These are phyloP conservation scores for Rhombomys opimus DNA, from an alignment of 2,113 vertebrate species.

Conservation along the genomic window DNA sequence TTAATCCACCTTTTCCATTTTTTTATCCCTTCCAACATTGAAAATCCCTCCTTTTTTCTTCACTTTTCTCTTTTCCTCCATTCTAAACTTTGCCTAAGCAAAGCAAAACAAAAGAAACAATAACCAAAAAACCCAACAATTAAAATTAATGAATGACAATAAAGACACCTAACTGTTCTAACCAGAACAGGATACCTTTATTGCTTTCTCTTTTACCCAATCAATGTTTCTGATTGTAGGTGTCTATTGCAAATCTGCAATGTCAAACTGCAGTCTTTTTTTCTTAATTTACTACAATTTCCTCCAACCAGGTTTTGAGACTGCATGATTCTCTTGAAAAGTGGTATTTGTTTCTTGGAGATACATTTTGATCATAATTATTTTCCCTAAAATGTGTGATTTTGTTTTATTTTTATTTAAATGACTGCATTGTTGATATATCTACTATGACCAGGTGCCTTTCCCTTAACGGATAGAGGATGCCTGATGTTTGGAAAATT, in stretches of 20 bases:
- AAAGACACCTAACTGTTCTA: constrained; percentile 9
- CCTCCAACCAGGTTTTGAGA: not conserved
- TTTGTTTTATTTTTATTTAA: constrained; percentile 35
- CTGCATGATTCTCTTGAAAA: constrained; percentile 47
- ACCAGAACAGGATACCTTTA: not conserved
- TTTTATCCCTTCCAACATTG: fast-evolving
- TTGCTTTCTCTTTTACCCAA: not conserved
- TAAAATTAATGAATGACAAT: constrained; percentile 24
- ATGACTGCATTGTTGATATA: not conserved
- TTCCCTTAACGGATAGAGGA: constrained; percentile 10
- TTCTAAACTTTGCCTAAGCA: not conserved
- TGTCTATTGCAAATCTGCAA: not conserved
- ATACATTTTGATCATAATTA: not conserved
- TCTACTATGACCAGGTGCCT: not conserved
- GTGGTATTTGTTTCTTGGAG: constrained; percentile 38
- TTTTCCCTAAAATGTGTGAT: constrained; percentile 32
- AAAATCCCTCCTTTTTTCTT: not conserved
- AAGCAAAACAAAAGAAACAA: not conserved
- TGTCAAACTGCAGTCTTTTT: not conserved
- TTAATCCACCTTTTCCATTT: not conserved
- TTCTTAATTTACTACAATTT: constrained; percentile 8
- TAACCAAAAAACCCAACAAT: not conserved
- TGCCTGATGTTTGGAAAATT: constrained; percentile 54
- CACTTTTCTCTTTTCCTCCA: not conserved
- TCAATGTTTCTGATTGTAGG: not conserved